A percentile compares a stretch with the other conserved stretches of the same genome.
Conservation (phyloP, 1,140 invertebrate genomes). For the Archegozetes longisetosus region DNA sequence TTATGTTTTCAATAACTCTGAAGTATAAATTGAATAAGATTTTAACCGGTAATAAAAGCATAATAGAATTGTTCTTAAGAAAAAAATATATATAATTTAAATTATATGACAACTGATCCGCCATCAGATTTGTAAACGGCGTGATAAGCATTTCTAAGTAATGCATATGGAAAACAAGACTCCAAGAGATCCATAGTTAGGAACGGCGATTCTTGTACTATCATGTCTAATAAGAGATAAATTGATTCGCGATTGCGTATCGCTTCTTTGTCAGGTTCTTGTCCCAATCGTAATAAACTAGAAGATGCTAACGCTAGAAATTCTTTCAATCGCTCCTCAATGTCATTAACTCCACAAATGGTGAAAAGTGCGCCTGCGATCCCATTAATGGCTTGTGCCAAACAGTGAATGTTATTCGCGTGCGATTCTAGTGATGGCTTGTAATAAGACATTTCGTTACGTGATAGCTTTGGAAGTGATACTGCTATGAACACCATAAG, state of each 20-base stretch:
- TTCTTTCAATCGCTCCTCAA: slow-evolving; percentile 94
- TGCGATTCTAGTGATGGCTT: slow-evolving; percentile 80
- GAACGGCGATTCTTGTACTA: slow-evolving; percentile 93
- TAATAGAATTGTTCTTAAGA: background rate
- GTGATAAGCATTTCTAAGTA: slow-evolving; percentile 91
- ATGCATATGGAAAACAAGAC: slow-evolving; percentile 91
- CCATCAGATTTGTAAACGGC: slow-evolving; percentile 57
- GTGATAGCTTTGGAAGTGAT: slow-evolving; percentile 86
- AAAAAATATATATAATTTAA: background rate
- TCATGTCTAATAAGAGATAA: slow-evolving; percentile 80
- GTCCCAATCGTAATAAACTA: slow-evolving; percentile 75
- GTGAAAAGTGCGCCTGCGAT: slow-evolving; percentile 93
- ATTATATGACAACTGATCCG: background rate
- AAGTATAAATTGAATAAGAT: too few species aligned
- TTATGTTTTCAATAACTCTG: too few species aligned
- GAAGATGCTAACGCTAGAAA: slow-evolving; percentile 92
- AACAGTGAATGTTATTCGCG: slow-evolving; percentile 94
- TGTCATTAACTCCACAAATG: slow-evolving; percentile 82
- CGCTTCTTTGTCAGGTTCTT: slow-evolving; percentile 86
- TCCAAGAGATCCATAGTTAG: slow-evolving; percentile 94
- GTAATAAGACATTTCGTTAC: slow-evolving; percentile 73
- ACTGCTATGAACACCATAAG: slow-evolving; percentile 98
- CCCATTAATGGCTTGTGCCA: slow-evolving; percentile 88
- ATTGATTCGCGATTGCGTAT: slow-evolving; percentile 87
- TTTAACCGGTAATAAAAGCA: background rate